Base-by-base conservation (phyloP, 1,140 invertebrate species). In the Hyles vespertilio region DNA sequence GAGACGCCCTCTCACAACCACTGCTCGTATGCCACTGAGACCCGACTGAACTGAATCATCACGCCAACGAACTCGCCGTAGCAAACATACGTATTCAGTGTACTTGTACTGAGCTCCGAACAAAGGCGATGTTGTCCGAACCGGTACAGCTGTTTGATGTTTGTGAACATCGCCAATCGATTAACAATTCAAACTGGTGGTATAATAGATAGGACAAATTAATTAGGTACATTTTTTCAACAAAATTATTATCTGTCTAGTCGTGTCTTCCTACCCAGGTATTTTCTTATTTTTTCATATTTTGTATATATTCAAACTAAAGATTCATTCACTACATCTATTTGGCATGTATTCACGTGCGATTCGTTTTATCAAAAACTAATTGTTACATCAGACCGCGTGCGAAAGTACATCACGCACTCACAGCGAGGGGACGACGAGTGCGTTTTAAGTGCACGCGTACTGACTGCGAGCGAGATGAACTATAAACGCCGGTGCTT, bases 91-190 rank as follows among this genome's bases (percentile, higher is more conserved):
- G 53, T 63, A 55, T 48, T 58, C 33, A 33, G 45, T 65, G 54
- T 65, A 57, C 56, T 59, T 58, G 54, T 67, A 59, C 57, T 68
- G 63, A 8, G 54, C 65, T 52, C 50, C 77, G 82, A 78, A 80
- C 74, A 78, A 77, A 79, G 72, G 56, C 81, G 74, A 80, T 44
- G 49, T n/a, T 48, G 54, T 40, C 73, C 79, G 79, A 81, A 71
- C 50, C 63, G 54, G 56, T 66, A 81, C 82, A 85, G 82, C 82
- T 85, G 82, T 85, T 85, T 76, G 69, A 75, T 85, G 79, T 85
- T 84, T 81, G 72, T 81, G 79, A 78, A 77, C 61, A 70, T 72
- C 59, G 67, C 70, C 60, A 79, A 84, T 82, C 78, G 78, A 82
- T 79, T 73, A 32, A 66, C 66, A 66, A 63, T 65, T 61, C 46